Conservation (phyloP, 2,113 vertebrate genomes). For the Bubo scandiacus region DNA sequence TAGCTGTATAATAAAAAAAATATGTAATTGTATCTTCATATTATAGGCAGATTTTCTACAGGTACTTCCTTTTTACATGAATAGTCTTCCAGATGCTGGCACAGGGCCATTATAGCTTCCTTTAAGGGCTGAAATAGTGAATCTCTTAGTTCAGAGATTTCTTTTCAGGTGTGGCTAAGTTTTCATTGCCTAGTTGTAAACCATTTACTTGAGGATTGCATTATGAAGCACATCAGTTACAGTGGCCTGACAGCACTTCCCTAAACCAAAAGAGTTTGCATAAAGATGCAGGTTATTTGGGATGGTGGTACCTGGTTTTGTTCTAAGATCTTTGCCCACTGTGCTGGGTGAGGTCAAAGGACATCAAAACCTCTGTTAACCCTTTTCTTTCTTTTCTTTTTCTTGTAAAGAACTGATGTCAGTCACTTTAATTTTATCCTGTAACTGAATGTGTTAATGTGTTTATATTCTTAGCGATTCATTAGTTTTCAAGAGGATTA, state of each 20-base stretch:
- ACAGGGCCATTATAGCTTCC: neutral
- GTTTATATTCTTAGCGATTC: conserved; percentile 7
- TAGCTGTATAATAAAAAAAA: neutral
- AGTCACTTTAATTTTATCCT: conserved; percentile 2
- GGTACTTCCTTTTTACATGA: neutral
- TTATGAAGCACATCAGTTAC: neutral
- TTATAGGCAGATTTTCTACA: neutral
- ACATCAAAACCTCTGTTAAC: neutral
- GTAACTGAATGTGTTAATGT: neutral
- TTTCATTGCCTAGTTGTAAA: neutral
- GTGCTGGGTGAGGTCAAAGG: neutral
- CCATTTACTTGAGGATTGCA: neutral
- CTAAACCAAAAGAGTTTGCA: neutral
- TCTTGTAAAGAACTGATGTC: neutral
- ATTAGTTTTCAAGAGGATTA: conserved; percentile 38
- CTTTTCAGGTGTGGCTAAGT: neutral
- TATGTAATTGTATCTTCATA: neutral
- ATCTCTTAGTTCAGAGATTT: neutral
- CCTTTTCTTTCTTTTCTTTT: neutral
- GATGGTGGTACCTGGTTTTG: neutral
- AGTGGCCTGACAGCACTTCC: neutral
- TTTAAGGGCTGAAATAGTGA: neutral
- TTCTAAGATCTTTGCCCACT: neutral
- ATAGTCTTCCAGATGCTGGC: neutral
- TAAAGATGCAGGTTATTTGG: neutral